A percentile compares a stretch with the other conserved stretches of the same genome.
Evolutionary conservation across 2,797 vertebrate genomes (phyloP).

Genomic region (Enteromius afrohamiltoni): DNA sequence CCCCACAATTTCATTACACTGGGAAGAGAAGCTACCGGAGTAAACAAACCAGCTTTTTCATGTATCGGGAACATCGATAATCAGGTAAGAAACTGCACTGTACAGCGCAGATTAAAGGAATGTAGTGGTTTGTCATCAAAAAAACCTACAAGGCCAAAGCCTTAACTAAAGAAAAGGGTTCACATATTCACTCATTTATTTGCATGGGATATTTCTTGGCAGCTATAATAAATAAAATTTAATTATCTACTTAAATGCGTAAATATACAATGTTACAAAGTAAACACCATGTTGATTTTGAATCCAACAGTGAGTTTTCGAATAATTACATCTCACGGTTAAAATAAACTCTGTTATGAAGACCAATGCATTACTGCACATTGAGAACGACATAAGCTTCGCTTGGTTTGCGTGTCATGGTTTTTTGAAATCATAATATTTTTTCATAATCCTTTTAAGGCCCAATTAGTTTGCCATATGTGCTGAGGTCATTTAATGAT

Average conservation of each 20-base stretch:
- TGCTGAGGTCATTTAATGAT: not conserved
- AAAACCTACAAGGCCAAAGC: not conserved
- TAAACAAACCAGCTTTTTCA: conserved; percentile 55
- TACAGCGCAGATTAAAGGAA: not conserved
- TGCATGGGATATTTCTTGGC: not conserved
- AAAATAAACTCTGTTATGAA: not conserved
- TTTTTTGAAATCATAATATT: not conserved
- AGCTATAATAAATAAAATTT: not conserved
- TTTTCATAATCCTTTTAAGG: not conserved
- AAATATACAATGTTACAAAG: not conserved
- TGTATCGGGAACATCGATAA: conserved; percentile 46
- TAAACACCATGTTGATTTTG: not conserved
- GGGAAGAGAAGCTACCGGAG: conserved; percentile 23
- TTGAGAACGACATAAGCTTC: not conserved
- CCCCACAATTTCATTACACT: conserved; percentile 62
- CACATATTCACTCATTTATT: not conserved
- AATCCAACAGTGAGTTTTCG: not conserved
- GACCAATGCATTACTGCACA: too few relatives aligned
- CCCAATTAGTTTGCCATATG: not conserved
- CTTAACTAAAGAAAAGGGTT: not conserved
- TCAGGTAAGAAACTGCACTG: conserved; percentile 66
- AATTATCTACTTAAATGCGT: not conserved
- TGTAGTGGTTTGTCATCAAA: not conserved
- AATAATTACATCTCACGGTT: not conserved
- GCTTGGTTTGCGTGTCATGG: not conserved